Conservation (phyloP, 2,113 vertebrate species). For the Corapipo altera region DNA sequence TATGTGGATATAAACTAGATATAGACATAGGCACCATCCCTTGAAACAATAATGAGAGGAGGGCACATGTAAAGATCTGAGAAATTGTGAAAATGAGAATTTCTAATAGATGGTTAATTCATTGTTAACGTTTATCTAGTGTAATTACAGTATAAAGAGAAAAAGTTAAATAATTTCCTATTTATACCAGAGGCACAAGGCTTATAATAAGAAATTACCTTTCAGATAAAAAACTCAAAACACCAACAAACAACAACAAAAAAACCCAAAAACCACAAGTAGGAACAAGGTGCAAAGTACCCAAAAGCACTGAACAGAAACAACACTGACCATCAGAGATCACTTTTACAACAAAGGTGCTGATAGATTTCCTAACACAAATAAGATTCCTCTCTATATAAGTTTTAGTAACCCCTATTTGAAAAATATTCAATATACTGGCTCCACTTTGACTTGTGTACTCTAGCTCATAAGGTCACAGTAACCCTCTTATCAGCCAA, state of each 20-base stretch:
- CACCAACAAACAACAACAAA: not conserved
- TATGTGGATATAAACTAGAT: not conserved
- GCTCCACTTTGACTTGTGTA: conserved; percentile 21
- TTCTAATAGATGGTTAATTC: not conserved
- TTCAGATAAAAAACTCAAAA: not conserved
- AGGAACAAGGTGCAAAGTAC: not conserved
- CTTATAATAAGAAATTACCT: not conserved
- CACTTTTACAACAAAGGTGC: not conserved
- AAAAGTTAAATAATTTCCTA: not conserved
- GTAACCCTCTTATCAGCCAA: conserved; percentile 41
- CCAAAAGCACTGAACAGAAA: not conserved
- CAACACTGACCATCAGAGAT: not conserved
- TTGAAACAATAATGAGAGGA: not conserved
- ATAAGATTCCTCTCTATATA: not conserved
- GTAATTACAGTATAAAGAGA: not conserved
- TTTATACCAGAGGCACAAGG: not conserved
- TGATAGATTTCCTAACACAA: not conserved
- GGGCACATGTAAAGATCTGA: not conserved
- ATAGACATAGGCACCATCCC: rapidly evolving
- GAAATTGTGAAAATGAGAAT: not conserved
- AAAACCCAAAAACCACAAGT: not conserved
- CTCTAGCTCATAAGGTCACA: conserved; percentile 59
- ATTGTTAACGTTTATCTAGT: not conserved
- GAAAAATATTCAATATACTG: not conserved
- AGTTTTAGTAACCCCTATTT: not conserved